These are phyloP conservation scores for Lingula anatina DNA, from an alignment of 2,888 invertebrate genomes.

Conservation along the genomic window DNA sequence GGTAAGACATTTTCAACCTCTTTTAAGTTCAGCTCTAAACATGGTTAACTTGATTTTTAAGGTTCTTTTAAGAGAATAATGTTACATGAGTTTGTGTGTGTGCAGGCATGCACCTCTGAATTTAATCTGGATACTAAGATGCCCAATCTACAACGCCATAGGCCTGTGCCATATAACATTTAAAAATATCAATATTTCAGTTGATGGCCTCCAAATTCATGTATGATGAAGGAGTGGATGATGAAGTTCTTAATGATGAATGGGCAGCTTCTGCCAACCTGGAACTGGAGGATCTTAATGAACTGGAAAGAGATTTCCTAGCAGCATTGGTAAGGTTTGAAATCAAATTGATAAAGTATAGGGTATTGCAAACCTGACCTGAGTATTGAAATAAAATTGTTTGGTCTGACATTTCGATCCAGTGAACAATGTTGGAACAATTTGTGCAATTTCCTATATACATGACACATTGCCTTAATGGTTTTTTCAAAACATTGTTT, in stretches of 20 bases:
- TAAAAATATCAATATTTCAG: no score
- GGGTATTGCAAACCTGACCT: no score
- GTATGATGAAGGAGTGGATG: constrained; percentile 87
- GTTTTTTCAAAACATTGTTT: no score
- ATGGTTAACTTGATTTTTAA: not conserved
- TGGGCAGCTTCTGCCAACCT: constrained; percentile 86
- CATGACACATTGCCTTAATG: no score
- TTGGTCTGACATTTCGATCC: no score
- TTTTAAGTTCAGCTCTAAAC: not conserved
- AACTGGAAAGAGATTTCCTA: constrained; percentile 82
- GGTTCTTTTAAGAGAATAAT: not conserved
- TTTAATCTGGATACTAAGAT: not conserved
- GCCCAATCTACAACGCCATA: not conserved
- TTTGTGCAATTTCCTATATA: no score
- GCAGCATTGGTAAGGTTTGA: constrained; percentile 69
- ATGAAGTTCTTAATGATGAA: constrained; percentile 84
- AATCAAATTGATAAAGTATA: no score
- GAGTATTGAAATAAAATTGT: no score
- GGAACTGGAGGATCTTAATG: constrained; percentile 68
- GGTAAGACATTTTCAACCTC: constrained; percentile 58
- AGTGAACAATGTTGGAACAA: no score
- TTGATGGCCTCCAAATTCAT: constrained; percentile 95
- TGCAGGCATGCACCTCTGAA: not conserved
- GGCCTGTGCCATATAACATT: no score
- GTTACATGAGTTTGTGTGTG: not conserved